Percentiles rank a stretch among this genome's conserved stretches.
phyloP scores from a whole-genome alignment of 2,888 invertebrate genomes.

The Scrobipalpa atriplicella region DNA sequence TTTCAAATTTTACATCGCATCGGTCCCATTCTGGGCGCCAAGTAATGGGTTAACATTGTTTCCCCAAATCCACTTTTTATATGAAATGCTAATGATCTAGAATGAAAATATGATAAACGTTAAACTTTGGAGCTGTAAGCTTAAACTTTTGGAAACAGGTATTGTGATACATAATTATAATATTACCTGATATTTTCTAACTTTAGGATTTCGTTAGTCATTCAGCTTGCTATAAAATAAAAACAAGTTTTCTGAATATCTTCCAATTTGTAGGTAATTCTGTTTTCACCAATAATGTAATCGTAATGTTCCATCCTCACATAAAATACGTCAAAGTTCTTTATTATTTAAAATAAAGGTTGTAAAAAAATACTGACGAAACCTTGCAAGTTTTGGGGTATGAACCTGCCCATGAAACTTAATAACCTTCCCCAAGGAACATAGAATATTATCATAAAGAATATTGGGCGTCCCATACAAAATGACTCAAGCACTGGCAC shows the following conservation, averaged over 20 bases:
- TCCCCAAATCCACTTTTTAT: neutral
- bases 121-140: slow-evolving; percentile 35
- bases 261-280: slow-evolving; percentile 18
- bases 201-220: slow-evolving; percentile 14
- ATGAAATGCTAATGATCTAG: slow-evolving; percentile 7
- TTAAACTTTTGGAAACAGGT: slow-evolving; percentile 32
- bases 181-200: slow-evolving; percentile 26
- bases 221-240: slow-evolving; percentile 28
- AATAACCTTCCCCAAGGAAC: too few relatives aligned
- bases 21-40: neutral
- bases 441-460: too few relatives aligned
- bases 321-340: neutral
- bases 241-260: slow-evolving; percentile 30
- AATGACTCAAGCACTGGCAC: too few relatives aligned
- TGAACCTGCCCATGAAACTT: too few relatives aligned
- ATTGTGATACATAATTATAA: slow-evolving; percentile 33
- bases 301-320: neutral
- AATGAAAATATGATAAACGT: neutral
- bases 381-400: too few relatives aligned
- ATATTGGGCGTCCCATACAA: too few relatives aligned
- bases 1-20: neutral
- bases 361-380: too few relatives aligned
- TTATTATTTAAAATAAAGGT: neutral
- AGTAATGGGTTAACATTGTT: neutral
- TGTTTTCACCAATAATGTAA: slow-evolving; percentile 2